Evolutionary conservation across 1,140 invertebrate genomes (phyloP), one percentile per base, ranked within the genome.

Genomic region (Homalodisca vitripennis): DNA sequence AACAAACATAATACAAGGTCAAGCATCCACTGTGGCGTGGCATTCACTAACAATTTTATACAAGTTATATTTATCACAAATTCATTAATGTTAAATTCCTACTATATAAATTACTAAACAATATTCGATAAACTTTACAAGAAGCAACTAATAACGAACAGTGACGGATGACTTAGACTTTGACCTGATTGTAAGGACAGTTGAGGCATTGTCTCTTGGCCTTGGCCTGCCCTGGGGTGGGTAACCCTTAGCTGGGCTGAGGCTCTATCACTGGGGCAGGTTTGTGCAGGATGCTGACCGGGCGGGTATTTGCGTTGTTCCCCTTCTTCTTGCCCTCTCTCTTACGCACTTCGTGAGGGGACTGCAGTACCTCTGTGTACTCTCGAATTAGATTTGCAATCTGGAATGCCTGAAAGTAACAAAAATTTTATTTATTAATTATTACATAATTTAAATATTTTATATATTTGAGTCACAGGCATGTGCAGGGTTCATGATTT

Each of bases 331-430:
- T 76, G 0, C 69, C 68, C 51, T 74, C 74, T 17, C 73, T 57
- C 47, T 70, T 74, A 30, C 74, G 67, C 13, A 75, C 70, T 14
- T 71, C 70, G 31, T 74, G 70, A 0, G 75, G 74, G 17, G 71
- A 68, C 69, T 89, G 86, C 14, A 92, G 82, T 20, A 92, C 91
- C 79, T 92, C 91, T 73, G 90, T 91, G 78, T 98, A 97, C 79
- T 97, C 94, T 75, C 92, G 89, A 70, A 98, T 95, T 64, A 97
- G 84, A 70, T 94, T 95, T 47, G 93, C 92, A 77, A 98, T 96
- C 81, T 97, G 94, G 80, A 93, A 93, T 69, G 94, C 94, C 91
- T 95, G 81, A 53, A 53, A 53, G 22, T 12, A 53, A 53, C 6
- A 41, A 41, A 41, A 41, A 41, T 41, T 41, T 41, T 41, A 41